A percentile compares a stretch with the other conserved stretches of the same genome.
Evolutionary conservation across 1,140 invertebrate species (phyloP).

Genomic region (Drosophila gunungcola): DNA sequence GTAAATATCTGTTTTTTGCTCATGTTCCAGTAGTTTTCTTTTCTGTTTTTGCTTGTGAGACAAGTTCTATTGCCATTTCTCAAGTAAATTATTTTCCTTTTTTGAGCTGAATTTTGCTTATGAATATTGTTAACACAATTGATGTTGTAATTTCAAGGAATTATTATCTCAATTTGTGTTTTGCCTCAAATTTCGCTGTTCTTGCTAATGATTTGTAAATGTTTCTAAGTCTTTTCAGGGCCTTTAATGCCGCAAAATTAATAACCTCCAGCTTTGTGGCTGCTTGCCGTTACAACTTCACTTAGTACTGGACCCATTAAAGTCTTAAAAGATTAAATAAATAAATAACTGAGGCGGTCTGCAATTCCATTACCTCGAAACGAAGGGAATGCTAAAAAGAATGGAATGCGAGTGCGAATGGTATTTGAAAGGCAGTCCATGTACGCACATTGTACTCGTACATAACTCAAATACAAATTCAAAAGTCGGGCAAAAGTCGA

Average conservation of each 20-base stretch:
- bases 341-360: slow-evolving; percentile 43
- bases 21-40: not conserved
- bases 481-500: slow-evolving; percentile 25
- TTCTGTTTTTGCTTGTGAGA: not conserved
- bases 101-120: not conserved
- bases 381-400: not conserved
- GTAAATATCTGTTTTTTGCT: not conserved
- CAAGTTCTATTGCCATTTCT: not conserved
- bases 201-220: slow-evolving; percentile 32
- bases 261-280: slow-evolving; percentile 55
- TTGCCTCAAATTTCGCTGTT: not conserved
- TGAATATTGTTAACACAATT: not conserved
- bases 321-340: slow-evolving; percentile 61
- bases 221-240: not conserved
- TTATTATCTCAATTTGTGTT: not conserved
- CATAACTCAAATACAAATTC: slow-evolving; percentile 41
- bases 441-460: not conserved
- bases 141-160: not conserved
- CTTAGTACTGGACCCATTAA: slow-evolving; percentile 34
- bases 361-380: not conserved
- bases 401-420: slow-evolving; percentile 14
- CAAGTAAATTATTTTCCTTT: no score
- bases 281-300: slow-evolving; percentile 38
- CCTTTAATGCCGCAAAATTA: slow-evolving; percentile 67
- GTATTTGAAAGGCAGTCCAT: slow-evolving; percentile 18